Base-by-base conservation (phyloP, 2,113 vertebrate species). In the Anthoscopus minutus region DNA sequence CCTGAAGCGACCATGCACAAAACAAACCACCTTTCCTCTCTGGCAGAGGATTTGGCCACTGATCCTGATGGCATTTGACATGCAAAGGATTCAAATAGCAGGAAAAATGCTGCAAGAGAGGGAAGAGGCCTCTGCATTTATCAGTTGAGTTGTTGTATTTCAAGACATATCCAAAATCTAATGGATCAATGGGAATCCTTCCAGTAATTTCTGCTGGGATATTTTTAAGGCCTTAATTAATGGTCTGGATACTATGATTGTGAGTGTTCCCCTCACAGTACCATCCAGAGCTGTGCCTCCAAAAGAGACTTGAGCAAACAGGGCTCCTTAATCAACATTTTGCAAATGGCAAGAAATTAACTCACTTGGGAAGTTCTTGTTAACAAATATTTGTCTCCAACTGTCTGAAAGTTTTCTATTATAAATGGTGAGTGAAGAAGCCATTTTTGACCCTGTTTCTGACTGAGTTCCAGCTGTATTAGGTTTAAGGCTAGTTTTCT, bases 141-240 rank as follows among this genome's bases (percentile, higher is more conserved):
- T 80, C 50, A 42, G 70, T 79, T 85, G 56, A 80, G 24, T 33
- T 93, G 45, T 37, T 80, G 17, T 66, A 64, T 58, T 81, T 83
- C 51, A 85, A 66, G 35, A 21, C 27, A 62, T 62, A 73, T 83
- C 89, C 91, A 94, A 95, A 96, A 86, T 70, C 62, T 94, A 95
- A 95, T 96, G 94, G 76, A 96, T 95, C 76, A 71, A 24, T 67
- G 89, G 95, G 95, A 96, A 81, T 73, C 30, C 35, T 90, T 94
- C 95, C 94, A 95, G 48, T 48, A 82, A 81, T 35, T 88, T 95
- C 84, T 28, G 1, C 5, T 56, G 64, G 33, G 62, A 31, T 89
- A n/a, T 95, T 94, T 94, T 73, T 37, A 54, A 42, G 50, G 45
- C 66, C 77, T 70, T 91, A 84, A 77, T 77, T 92, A 82, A 82